Evolutionary conservation across 2,113 vertebrate species (phyloP).

Genomic region (Narcine bancroftii): DNA sequence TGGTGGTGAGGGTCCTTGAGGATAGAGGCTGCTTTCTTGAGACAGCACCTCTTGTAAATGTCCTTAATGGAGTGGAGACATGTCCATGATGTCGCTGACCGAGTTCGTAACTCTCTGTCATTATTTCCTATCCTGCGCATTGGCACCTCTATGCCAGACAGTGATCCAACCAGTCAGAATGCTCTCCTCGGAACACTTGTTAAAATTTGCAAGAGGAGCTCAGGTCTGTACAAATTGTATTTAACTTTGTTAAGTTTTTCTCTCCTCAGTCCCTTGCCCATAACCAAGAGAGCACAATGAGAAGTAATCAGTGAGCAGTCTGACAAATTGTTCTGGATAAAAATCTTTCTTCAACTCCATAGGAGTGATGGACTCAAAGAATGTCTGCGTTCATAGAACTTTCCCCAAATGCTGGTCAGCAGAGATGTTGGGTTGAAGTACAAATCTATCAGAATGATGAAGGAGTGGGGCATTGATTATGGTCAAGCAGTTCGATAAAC

Average conservation of each 20-base stretch:
- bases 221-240: background rate
- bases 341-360: background rate
- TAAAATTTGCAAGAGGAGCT: no score
- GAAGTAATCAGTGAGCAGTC: background rate
- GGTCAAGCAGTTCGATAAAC: background rate
- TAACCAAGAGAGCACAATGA: background rate
- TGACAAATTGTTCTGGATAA: background rate
- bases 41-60: no score
- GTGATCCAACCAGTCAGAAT: no score
- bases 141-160: no score
- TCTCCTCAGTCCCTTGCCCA: background rate
- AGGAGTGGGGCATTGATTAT: no score
- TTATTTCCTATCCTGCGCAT: no score
- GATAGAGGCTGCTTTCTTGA: no score
- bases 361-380: background rate
- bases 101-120: no score
- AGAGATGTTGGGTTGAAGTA: background rate
- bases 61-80: no score
- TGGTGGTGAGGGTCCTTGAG: no score
- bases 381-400: background rate
- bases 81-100: no score
- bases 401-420: background rate
- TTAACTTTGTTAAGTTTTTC: background rate
- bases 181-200: no score
- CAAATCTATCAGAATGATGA: background rate